These are phyloP conservation scores for Micrasema longulum DNA, from an alignment of 1,140 invertebrate species.

Conservation along the genomic window DNA sequence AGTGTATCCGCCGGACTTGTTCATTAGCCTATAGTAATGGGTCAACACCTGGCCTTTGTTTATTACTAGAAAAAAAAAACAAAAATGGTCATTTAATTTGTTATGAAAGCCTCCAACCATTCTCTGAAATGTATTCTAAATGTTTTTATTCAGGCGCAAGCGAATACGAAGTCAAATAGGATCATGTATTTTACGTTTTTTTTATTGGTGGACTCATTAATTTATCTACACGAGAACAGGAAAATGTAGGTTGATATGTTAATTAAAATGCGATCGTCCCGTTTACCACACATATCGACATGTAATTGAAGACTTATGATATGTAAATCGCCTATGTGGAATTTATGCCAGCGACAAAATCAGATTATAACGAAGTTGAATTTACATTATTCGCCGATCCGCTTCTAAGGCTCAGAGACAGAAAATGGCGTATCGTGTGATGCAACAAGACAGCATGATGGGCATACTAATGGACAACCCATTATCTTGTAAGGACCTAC, in stretches of 20 bases:
- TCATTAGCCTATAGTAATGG: constrained; percentile 95
- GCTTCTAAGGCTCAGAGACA: neutral
- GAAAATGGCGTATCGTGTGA: constrained; percentile 32
- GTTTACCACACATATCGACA: too few relatives aligned
- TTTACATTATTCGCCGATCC: constrained; percentile 28
- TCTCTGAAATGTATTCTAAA: too few relatives aligned
- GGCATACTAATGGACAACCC: neutral
- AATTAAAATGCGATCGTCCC: neutral
- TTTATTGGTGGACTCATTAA: too few relatives aligned
- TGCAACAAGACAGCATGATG: constrained; percentile 1
- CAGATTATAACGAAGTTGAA: constrained; percentile 29
- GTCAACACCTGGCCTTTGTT: constrained; percentile 97
- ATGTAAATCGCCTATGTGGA: constrained; percentile 27
- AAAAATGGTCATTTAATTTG: constrained; percentile 3
- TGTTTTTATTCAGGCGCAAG: too few relatives aligned
- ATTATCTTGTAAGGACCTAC: constrained; percentile 13
- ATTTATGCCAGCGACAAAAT: constrained; percentile 40
- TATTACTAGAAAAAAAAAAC: constrained; percentile 81
- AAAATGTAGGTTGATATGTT: neutral
- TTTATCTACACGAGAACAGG: too few relatives aligned
- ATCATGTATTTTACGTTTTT: too few relatives aligned
- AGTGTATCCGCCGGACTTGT: constrained; percentile 94
- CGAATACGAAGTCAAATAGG: too few relatives aligned
- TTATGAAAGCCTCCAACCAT: too few relatives aligned
- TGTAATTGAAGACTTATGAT: neutral